Base-by-base conservation (phyloP, 2,113 vertebrate genomes). In the Spilogale gracilis region DNA sequence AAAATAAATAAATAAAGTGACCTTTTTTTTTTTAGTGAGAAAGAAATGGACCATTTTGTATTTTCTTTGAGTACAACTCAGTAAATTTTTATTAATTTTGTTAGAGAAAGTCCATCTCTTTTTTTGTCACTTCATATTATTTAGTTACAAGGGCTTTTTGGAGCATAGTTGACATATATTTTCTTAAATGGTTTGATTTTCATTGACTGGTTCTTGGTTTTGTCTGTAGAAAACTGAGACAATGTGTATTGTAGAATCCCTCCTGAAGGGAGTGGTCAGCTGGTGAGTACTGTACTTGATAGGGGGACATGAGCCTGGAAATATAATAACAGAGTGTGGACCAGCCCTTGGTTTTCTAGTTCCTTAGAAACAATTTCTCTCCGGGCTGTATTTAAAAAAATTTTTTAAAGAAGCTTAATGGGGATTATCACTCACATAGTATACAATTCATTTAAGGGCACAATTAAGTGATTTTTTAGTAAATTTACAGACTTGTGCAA, bases 181-280 rank as follows among this genome's bases (percentile, higher is more conserved):
- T 87, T 92, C 23, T 95, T 84, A 73, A 96, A 93, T 43, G 76
- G 71, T 89, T 87, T 89, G 88, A 71, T 93, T 94, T 96, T 78
- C 50, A 30, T 92, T 86, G 87, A 58, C 63, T 78, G 25, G 54
- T 25, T 85, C 78, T 95, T 80, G 52, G 69, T 91, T 48, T 82
- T 76, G 27, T 85, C 60, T 52, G 30, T 63, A 76, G 82, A 93
- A 89, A 94, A 96, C 13, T 54, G 76, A 58, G 16, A 80, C 60
- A 85, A 7, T 56, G 58, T 80, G 8, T 71, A 30, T 71, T 94
- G 79, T 63, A 63, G 27, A 95, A 27, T 86, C 82, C 9, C n/a
- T 80, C 20, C 52, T 84, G 54, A 81, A 74, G 61, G 61, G 79
- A 88, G 32, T 38, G 9, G 23, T 85, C n/a, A 5, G 6, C 65